Conservation (phyloP, 2,797 vertebrate species). For the Hyperoplus immaculatus region DNA sequence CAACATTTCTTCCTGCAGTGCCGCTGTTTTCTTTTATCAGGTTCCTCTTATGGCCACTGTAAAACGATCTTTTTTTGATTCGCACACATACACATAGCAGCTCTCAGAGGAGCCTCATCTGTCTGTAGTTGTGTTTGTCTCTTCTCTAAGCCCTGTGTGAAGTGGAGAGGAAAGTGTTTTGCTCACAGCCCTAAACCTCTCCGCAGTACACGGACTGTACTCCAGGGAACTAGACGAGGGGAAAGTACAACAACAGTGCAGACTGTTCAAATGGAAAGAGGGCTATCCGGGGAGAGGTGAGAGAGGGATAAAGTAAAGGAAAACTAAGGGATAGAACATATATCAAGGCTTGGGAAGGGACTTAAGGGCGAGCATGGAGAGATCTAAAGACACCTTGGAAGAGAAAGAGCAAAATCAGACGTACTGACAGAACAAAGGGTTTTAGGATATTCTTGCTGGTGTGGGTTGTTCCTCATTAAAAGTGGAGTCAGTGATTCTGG, state of each 20-base stretch:
- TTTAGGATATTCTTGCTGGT: constrained; percentile 17
- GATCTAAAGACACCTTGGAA: constrained; percentile 15
- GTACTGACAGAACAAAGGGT: background rate
- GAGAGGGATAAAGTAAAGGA: constrained; percentile 37
- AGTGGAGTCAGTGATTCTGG: constrained; percentile 20
- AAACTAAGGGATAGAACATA: constrained; percentile 52
- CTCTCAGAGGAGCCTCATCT: constrained; percentile 61
- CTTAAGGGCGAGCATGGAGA: constrained; percentile 13
- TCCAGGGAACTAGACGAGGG: constrained; percentile 57
- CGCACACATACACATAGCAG: constrained; percentile 44
- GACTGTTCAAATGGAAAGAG: constrained; percentile 30
- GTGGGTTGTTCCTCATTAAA: constrained; percentile 28
- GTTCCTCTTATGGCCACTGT: constrained; percentile 56
- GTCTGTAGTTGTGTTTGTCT: constrained; percentile 74
- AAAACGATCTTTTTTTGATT: constrained; percentile 58
- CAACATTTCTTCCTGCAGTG: constrained; percentile 41
- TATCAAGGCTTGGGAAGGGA: constrained; percentile 27
- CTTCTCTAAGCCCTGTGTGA: constrained; percentile 73
- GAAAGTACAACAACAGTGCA: constrained; percentile 42
- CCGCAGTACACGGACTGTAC: constrained; percentile 56
- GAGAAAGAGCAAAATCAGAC: constrained; percentile 8
- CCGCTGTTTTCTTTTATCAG: constrained; percentile 54
- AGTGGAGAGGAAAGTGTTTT: constrained; percentile 79
- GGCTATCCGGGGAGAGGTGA: constrained; percentile 26
- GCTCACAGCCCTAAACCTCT: constrained; percentile 58